Evolutionary conservation across 2,888 invertebrate genomes (phyloP), one percentile per base, ranked within the genome.

Genomic region (Thecocarcelia acutangulata): DNA sequence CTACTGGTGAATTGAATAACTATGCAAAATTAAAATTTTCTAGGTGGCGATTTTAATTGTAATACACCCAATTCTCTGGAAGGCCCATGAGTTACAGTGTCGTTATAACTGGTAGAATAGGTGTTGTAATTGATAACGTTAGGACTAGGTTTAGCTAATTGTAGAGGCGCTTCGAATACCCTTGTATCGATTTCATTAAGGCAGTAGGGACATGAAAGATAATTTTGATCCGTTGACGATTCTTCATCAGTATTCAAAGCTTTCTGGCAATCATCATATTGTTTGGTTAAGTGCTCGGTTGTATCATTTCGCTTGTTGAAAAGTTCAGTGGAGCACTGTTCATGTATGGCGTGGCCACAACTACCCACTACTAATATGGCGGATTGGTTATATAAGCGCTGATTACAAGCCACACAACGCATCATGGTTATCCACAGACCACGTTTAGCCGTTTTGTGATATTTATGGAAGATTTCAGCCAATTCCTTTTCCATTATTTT

Each of bases 401-500:
- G 87, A 0, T 89, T 88, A 44, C 91, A 91, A 24, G 89, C 80
- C 21, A 88, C 85, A 80, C 91, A 91, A 70, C 89, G 88, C 77
- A 90, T 86, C 61, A 87, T 88, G 59, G 90, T 89, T 19, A 91
- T 87, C 87, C 89, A 89, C 0, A 91, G 83, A 0, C 91, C 91
- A n/a, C 89, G 89, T 15, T 87, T 85, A 0, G 89, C 86, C 17
- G 85, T 70, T 13, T 79, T 85, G 12, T 87, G 87, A 4, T 87
- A 87, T 52, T 87, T 85, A 0, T 86, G 87, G 28, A 92, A 89
- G 68, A 90, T 85, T 68, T 91, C 91, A 87, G 95, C 95, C 64
- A 96, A 92, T 91, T 96, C 95, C 69, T 93, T 92, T 85, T 95
- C 93, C 13, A 87, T 80, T 50, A 95, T 90, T 83, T 93, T 93